Evolutionary conservation across 2,888 invertebrate genomes (phyloP), one percentile per base, ranked within the genome.

Genomic region (Ethmia dodecea): DNA sequence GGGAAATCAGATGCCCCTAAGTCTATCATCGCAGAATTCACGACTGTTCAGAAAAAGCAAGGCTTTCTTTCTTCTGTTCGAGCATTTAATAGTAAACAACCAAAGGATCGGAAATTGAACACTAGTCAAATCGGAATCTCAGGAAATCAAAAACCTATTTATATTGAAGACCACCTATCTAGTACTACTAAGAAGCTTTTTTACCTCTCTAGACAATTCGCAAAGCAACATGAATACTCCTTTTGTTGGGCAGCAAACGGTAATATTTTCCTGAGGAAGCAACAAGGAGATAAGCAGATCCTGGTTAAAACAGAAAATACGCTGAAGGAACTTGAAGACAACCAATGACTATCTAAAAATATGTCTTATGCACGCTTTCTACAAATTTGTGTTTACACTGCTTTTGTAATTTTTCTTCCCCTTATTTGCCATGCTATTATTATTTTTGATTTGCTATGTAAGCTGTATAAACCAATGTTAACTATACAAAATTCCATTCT

Each of bases 201-300:
- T 25, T 29, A 15, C 9, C 3, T 15, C 2, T 28, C 37, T 8
- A 11, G 35, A 5, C 20, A 35, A 14, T 35, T 33, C 22, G 37
- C 35, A 5, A 37, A 37, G 22, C 13, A 29, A 14, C 26, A 37
- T 16, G 10, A 22, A 13, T 41, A 28, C 12, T n/a, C 8, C 4
- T 36, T 28, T n/a, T 41, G 41, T 28, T 41, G 41, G 37, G 13
- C 11, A 5, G 18, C 29, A 10, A 30, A 33, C 12, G 36, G 36
- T 18, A 36, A 28, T 18, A 26, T 36, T n/a, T 36, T 22, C 11
- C 11, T 37, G 12, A 12, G 37, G 3, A 33, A 30, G 13, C 6
- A 28, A 4, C 24, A 33, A n/a, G 30, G 27, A 2, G 29, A 11
- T n/a, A 27, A 33, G 18, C 27, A 2, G 8, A 13, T 5, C 18